Evolutionary conservation across 2,113 vertebrate species (phyloP), one percentile per base, ranked within the genome.

Genomic region (Limanda limanda): DNA sequence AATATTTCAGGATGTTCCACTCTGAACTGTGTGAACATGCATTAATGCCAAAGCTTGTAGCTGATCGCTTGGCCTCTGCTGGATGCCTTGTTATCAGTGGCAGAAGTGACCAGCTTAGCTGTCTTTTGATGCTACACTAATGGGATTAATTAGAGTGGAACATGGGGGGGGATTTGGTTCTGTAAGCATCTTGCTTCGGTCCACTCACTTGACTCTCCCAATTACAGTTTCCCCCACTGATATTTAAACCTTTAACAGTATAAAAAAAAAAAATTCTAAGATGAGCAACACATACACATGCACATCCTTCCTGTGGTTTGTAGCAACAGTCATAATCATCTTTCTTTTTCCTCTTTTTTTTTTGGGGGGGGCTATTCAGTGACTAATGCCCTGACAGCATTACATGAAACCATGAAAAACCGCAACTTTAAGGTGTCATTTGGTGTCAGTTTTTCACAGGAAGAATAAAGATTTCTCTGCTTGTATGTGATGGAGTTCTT

Each of bases 141-240:
- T 89, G 78, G 85, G 88, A 91, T 88, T 84, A 84, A 88, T 88
- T 86, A 82, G 69, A 78, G 78, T 35, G 62, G 75, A 86, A 84
- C 79, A 18, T 51, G 17, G 54, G 35, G 71, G 74, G 65, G 64
- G 68, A 68, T 86, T 83, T 73, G 70, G 59, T 42, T 58, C 10
- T 42, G 64, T 31, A 24, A 68, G 61, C 69, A 76, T 69, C 68
- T 81, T 62, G 40, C 17, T 45, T 20, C 6, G 61, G 37, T 64
- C 74, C 51, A n/a, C 57, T 48, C 52, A 0, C 31, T 31, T 71
- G 31, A 60, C 14, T 65, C 37, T 64, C n/a, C 61, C 27, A n/a
- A 20, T 54, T 13, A 31, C 42, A 24, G 17, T 40, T 55, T 59
- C 65, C 20, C 40, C 70, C 58, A 15, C 76, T 85, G 57, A 51